Evolutionary conservation across 2,888 invertebrate species (phyloP).

Genomic region (Hemistola chrysoprasaria): DNA sequence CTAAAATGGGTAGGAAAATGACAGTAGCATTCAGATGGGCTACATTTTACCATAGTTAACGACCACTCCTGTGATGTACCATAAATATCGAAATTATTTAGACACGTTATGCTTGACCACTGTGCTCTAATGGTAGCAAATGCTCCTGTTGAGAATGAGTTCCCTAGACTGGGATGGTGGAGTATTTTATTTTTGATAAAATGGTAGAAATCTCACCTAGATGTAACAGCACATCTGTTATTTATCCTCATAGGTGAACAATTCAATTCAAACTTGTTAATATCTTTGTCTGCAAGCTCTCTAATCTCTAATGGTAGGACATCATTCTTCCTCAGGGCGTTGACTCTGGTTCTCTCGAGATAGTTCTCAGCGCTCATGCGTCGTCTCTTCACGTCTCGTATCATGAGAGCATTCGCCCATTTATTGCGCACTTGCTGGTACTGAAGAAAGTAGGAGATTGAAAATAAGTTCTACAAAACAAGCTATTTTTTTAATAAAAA

Average conservation of each 20-base stretch:
- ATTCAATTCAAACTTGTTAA: slow-evolving; percentile 89
- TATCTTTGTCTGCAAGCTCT: slow-evolving; percentile 89
- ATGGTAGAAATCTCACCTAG: slow-evolving; percentile 66
- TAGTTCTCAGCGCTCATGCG: slow-evolving; percentile 88
- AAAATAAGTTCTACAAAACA: not conserved
- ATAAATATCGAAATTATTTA: too few species aligned
- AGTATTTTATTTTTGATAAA: not conserved
- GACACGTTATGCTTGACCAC: too few species aligned
- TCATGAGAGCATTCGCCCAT: slow-evolving; percentile 93
- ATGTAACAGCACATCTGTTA: slow-evolving; percentile 94
- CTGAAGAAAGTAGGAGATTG: slow-evolving; percentile 61
- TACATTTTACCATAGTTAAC: too few species aligned
- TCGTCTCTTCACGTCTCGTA: slow-evolving; percentile 92
- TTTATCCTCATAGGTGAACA: slow-evolving; percentile 85
- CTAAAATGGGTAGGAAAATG: too few species aligned
- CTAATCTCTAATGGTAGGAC: slow-evolving; percentile 91
- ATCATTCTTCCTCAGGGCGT: slow-evolving; percentile 92
- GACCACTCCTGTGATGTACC: too few species aligned
- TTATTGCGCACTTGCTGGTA: slow-evolving; percentile 87
- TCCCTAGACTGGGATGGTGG: too few species aligned
- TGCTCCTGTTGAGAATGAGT: too few species aligned
- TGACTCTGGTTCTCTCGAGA: slow-evolving; percentile 89
- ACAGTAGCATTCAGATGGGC: too few species aligned
- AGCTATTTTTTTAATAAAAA: too few species aligned
- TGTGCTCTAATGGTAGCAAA: too few species aligned